Percentiles rank a stretch among this genome's conserved stretches.
Evolutionary conservation across 2,113 vertebrate genomes (phyloP).

Genomic region (Nanger granti): DNA sequence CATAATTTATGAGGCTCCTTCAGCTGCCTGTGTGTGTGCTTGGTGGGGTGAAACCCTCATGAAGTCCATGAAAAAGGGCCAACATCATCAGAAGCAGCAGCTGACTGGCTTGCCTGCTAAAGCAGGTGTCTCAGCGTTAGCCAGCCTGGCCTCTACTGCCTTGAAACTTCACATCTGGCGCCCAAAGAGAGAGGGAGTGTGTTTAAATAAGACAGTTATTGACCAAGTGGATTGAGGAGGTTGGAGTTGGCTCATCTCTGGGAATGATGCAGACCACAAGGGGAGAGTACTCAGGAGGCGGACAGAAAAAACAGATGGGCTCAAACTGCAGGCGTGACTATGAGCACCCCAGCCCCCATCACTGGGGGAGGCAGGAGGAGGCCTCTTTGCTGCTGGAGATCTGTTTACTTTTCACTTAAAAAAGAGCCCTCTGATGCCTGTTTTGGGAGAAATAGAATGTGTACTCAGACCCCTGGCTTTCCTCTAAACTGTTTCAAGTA

Average conservation of each 20-base stretch:
- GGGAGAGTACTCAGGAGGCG: constrained; percentile 27
- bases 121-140: constrained; percentile 61
- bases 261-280: constrained; percentile 58
- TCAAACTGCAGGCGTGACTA: constrained; percentile 19
- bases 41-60: constrained; percentile 55
- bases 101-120: constrained; percentile 64
- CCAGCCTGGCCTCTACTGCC: constrained; percentile 47
- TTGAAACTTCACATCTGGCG: constrained; percentile 68
- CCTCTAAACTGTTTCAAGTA: not conserved
- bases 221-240: constrained; percentile 32
- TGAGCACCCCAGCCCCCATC: not conserved
- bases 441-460: not conserved
- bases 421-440: constrained; percentile 4
- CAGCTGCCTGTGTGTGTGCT: constrained; percentile 59
- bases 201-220: constrained; percentile 63
- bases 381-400: not conserved
- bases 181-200: constrained; percentile 41
- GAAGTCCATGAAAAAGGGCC: constrained; percentile 61
- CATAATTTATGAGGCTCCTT: constrained; percentile 69
- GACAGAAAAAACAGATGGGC: constrained; percentile 58
- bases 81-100: constrained; percentile 67
- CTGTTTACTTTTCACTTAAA: constrained; percentile 23
- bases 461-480: not conserved
- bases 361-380: not conserved
- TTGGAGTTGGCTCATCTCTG: constrained; percentile 42